Conservation (phyloP, 2,888 invertebrate genomes). For the Xestoiulus laeticollis region DNA sequence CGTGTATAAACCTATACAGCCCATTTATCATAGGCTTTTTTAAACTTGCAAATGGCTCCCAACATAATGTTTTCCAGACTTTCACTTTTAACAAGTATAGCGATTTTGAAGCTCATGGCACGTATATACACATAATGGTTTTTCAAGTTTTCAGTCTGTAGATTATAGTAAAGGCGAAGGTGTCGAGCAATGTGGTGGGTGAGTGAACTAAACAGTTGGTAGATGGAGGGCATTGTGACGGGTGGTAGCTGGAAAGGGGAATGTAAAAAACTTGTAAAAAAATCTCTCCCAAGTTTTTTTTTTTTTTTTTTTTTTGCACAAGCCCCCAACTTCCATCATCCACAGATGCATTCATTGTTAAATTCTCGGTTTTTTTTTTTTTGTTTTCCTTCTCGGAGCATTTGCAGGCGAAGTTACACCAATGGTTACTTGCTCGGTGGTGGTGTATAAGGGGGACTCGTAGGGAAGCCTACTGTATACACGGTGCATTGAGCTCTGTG, state of each 20-base stretch:
- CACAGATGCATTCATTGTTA: constrained; percentile 43
- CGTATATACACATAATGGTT: background rate
- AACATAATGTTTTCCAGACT: background rate
- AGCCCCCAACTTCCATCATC: constrained; percentile 30
- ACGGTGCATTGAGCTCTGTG: background rate
- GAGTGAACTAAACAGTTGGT: constrained; percentile 43
- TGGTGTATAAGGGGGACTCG: background rate
- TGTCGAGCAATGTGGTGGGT: constrained; percentile 35
- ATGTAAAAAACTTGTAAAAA: background rate
- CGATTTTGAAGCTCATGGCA: background rate
- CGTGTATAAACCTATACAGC: background rate
- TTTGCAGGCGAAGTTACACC: background rate
- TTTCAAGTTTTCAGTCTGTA: background rate
- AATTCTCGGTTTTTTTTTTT: constrained; percentile 4
- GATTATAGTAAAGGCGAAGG: background rate
- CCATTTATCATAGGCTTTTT: background rate
- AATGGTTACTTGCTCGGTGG: background rate
- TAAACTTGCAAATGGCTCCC: background rate
- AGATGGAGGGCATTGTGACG: constrained; percentile 40
- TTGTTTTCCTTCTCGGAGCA: background rate
- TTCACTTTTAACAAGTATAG: background rate
- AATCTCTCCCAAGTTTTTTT: too few species aligned
- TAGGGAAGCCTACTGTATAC: background rate
- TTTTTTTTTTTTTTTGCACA: too few species aligned
- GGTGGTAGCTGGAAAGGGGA: constrained; percentile 30